phyloP scores from a whole-genome alignment of 2,113 vertebrate genomes.

The Brachyistius frenatus region DNA sequence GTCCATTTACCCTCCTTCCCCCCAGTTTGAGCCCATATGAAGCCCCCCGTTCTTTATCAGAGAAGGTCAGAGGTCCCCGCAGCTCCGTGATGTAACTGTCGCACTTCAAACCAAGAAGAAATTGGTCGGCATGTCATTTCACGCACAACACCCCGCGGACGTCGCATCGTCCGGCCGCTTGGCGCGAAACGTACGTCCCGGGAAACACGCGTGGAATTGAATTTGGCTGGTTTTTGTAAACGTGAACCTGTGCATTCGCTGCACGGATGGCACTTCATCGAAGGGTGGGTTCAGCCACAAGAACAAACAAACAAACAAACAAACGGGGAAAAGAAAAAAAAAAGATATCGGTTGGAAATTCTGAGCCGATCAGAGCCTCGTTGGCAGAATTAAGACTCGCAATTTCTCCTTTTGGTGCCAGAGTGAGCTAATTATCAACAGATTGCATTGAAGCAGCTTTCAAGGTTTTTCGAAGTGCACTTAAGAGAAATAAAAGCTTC shows the following conservation, averaged over 20 bases:
- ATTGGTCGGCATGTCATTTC: slow-evolving; percentile 48
- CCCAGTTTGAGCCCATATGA: slow-evolving; percentile 43
- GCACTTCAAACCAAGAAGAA: background rate
- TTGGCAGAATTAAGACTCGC: too few species aligned
- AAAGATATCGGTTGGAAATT: too few species aligned
- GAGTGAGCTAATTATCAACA: too few species aligned
- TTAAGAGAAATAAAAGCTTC: too few species aligned
- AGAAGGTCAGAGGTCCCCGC: slow-evolving; percentile 58
- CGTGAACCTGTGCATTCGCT: background rate
- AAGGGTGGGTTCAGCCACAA: too few species aligned
- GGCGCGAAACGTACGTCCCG: background rate
- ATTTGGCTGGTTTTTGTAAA: background rate
- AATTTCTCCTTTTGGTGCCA: too few species aligned
- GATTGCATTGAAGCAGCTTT: too few species aligned
- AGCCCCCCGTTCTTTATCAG: slow-evolving; percentile 22
- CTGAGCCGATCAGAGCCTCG: too few species aligned
- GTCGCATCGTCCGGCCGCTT: slow-evolving; percentile 24
- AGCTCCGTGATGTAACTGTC: slow-evolving; percentile 35
- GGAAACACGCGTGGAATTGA: slow-evolving; percentile 4
- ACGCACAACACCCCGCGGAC: slow-evolving; percentile 36
- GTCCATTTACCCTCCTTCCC: slow-evolving; percentile 41
- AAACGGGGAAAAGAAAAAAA: too few species aligned
- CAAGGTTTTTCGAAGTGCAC: too few species aligned
- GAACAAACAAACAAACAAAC: too few species aligned
- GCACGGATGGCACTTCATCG: background rate